phyloP scores from a whole-genome alignment of 1,140 invertebrate genomes.

The Melitaea cinxia region DNA sequence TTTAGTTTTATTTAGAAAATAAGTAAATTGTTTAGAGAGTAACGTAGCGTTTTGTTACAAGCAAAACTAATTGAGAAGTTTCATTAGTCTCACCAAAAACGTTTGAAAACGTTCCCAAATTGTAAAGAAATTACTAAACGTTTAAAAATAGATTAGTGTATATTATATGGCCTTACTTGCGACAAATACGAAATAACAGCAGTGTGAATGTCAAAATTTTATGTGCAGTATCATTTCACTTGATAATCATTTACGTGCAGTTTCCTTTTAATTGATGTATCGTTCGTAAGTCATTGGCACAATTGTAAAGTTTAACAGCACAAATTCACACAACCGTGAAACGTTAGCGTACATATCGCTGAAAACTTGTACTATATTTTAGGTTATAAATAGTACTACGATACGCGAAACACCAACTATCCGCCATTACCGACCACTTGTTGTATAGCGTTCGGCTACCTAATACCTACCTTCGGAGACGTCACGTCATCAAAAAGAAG shows the following conservation, averaged over 20 bases:
- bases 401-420: conserved; percentile 80
- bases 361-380: conserved; percentile 82
- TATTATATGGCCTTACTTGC: conserved; percentile 82
- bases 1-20: conserved; percentile 58
- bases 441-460: conserved; percentile 66
- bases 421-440: conserved; percentile 81
- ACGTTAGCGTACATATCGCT: conserved; percentile 81
- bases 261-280: conserved; percentile 67
- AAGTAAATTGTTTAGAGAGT: conserved; percentile 59
- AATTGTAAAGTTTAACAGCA: conserved; percentile 76
- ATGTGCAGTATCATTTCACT: conserved; percentile 80
- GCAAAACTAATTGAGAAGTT: conserved; percentile 73
- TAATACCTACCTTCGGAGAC: conserved; percentile 58
- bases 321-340: conserved; percentile 77
- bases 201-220: conserved; percentile 81
- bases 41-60: conserved; percentile 69
- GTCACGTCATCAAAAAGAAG: conserved; percentile 76
- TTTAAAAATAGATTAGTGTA: conserved; percentile 82
- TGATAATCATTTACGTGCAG: conserved; percentile 69
- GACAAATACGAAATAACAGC: conserved; percentile 80
- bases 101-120: conserved; percentile 75
- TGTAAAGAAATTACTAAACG: conserved; percentile 80
- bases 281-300: conserved; percentile 76
- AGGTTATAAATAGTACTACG: conserved; percentile 82
- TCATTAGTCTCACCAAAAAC: conserved; percentile 74